These are phyloP conservation scores for Microctenopoma steveboyesi DNA, from an alignment of 2,797 vertebrate genomes.

Conservation along the genomic window DNA sequence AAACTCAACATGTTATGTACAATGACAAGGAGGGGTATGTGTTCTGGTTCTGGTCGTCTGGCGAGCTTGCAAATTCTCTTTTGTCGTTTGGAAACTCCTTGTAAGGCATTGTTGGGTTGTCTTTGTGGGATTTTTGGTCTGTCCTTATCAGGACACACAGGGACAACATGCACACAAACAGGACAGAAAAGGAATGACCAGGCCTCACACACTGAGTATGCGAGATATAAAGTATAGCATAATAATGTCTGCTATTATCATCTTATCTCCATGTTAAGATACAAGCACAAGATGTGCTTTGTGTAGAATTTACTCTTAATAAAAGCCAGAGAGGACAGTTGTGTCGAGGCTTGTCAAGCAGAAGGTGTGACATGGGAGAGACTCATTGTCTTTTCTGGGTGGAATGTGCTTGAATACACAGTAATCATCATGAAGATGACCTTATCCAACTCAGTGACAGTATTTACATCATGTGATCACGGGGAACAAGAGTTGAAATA, in stretches of 20 bases:
- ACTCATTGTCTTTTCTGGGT: slow-evolving; percentile 2
- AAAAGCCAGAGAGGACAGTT: slow-evolving; percentile 32
- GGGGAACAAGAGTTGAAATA: too few relatives aligned
- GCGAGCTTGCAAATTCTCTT: slow-evolving; percentile 47
- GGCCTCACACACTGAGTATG: slow-evolving; percentile 20
- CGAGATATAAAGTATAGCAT: background rate
- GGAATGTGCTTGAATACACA: slow-evolving; percentile 4
- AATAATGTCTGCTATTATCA: slow-evolving; percentile 42
- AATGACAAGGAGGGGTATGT: slow-evolving; percentile 48
- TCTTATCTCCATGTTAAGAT: slow-evolving; percentile 26
- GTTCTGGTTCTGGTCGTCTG: background rate
- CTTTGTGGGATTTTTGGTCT: slow-evolving; percentile 8
- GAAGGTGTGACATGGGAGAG: background rate
- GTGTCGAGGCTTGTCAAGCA: background rate
- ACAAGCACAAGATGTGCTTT: slow-evolving; percentile 58
- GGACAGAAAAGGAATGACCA: slow-evolving; percentile 44
- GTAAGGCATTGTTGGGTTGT: slow-evolving; percentile 6
- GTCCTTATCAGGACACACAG: slow-evolving; percentile 59
- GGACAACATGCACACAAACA: slow-evolving; percentile 28
- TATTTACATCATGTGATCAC: too few relatives aligned
- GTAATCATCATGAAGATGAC: background rate
- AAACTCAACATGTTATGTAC: slow-evolving; percentile 50
- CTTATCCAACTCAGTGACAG: too few relatives aligned
- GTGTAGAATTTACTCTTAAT: slow-evolving; percentile 46
- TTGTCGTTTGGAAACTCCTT: slow-evolving; percentile 33